These are phyloP conservation scores for Pseudoips prasinana DNA, from an alignment of 2,888 invertebrate genomes.

Conservation along the genomic window DNA sequence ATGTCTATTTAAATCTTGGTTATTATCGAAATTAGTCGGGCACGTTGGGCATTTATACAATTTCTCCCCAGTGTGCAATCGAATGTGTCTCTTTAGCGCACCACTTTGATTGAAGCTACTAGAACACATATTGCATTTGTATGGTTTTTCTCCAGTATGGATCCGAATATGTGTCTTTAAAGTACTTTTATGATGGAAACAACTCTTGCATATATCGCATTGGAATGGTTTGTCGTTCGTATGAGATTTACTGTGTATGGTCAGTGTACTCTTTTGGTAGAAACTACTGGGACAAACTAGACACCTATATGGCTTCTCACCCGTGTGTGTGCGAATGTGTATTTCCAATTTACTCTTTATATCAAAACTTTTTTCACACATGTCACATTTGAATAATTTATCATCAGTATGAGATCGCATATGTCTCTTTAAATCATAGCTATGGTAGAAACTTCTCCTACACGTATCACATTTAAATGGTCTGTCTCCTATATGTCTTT, in stretches of 20 bases:
- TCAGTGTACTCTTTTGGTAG: not conserved
- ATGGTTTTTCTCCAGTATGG: no score
- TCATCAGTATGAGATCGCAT: not conserved
- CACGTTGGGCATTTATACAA: not conserved
- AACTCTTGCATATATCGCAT: no score
- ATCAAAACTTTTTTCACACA: not conserved
- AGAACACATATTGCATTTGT: no score
- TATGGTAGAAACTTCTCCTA: not conserved
- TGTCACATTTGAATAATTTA: not conserved
- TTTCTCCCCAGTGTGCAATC: not conserved
- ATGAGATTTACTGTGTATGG: not conserved
- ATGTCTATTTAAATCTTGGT: not conserved
- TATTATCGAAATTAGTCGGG: not conserved
- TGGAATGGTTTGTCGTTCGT: not conserved
- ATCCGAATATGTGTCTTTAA: no score
- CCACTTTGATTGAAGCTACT: no score
- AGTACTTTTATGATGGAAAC: no score
- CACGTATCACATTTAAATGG: not conserved
- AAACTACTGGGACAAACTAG: no score
- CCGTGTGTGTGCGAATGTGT: not conserved
- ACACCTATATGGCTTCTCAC: no score
- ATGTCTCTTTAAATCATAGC: not conserved
- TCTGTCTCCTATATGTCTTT: not conserved
- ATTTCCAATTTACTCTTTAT: not conserved
- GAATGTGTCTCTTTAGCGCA: not conserved